Base-by-base conservation (phyloP, 2,888 invertebrate genomes). In the Xylota sylvarum region DNA sequence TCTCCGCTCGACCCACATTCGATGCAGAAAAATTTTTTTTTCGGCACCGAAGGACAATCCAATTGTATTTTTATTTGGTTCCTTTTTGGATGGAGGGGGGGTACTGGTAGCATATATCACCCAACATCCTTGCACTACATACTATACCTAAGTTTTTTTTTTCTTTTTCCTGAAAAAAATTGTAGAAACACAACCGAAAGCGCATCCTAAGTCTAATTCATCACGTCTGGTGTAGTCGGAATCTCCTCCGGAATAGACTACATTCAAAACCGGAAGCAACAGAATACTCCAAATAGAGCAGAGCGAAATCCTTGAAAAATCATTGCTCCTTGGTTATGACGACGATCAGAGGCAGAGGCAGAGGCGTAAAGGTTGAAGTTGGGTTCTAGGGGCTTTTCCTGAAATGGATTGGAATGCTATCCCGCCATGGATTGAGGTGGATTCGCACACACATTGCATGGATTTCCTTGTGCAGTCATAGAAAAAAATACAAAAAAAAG, bases 161-260 rank as follows among this genome's bases (percentile, higher is more conserved):
- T 43, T 23, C 17, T 27, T 23, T 40, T 40, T 46, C 37, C 46
- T 43, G 14, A 27, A 32, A 32, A 56, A 62, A 43, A 69, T 55
- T 27, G 46, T 17, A 72, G 32, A 46, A 60, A 60, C 62, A 62
- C 62, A 50, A 73, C 40, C 27, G 35, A 30, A 74, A 62, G 76
- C 81, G 81, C 76, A 76, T 76, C 85, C 76, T n/a, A 58, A 65
- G 76, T 82, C 86, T 86, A 82, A 86, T 86, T 86, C 86, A 82
- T 86, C 86, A 86, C 86, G 86, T 86, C 60, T 86, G 52, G 60
- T 77, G 65, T 52, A 81, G 35, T 81, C 48, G 67, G 73, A 82
- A 67, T 67, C 58, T 86, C 40, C 60, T 62, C 77, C 67, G 81
- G 82, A 86, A 82, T 69, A 77, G 86, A 86, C 67, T 86, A 43